Evolutionary conservation across 1,140 invertebrate genomes (phyloP).

Genomic region (Pachypsylla venusta): DNA sequence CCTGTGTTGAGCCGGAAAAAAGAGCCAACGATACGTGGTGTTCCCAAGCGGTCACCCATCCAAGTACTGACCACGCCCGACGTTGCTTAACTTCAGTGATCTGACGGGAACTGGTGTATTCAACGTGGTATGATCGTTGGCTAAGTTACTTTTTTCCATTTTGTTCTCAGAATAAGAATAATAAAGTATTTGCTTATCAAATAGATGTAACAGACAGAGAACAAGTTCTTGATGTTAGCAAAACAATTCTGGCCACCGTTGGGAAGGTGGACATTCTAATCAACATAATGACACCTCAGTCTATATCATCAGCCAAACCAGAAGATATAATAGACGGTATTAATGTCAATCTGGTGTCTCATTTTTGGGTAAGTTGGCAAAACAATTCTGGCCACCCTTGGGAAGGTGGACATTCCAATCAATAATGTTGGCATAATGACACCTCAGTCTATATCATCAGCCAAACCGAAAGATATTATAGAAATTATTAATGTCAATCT

Average conservation of each 20-base stretch:
- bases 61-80: no score
- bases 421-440: slow-evolving; percentile 83
- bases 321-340: slow-evolving; percentile 49
- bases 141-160: no score
- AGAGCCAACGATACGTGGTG: no score
- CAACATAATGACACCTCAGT: slow-evolving; percentile 65
- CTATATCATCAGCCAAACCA: slow-evolving; percentile 44
- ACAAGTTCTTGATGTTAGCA: background rate
- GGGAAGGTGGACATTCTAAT: slow-evolving; percentile 52
- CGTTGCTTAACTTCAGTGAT: no score
- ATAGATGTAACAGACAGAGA: background rate
- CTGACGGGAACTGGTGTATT: no score
- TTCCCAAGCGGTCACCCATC: no score
- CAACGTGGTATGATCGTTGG: no score
- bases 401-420: slow-evolving; percentile 52
- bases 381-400: no score
- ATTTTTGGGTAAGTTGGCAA: slow-evolving; percentile 57
- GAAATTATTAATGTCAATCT: slow-evolving; percentile 59
- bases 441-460: slow-evolving; percentile 45
- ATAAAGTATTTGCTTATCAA: background rate
- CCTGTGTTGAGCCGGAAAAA: no score
- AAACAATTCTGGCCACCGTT: background rate
- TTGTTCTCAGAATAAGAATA: background rate
- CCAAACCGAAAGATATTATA: slow-evolving; percentile 45
- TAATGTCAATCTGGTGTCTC: slow-evolving; percentile 58